phyloP scores from a whole-genome alignment of 2,797 vertebrate genomes.

The Aulostomus chinensis region DNA sequence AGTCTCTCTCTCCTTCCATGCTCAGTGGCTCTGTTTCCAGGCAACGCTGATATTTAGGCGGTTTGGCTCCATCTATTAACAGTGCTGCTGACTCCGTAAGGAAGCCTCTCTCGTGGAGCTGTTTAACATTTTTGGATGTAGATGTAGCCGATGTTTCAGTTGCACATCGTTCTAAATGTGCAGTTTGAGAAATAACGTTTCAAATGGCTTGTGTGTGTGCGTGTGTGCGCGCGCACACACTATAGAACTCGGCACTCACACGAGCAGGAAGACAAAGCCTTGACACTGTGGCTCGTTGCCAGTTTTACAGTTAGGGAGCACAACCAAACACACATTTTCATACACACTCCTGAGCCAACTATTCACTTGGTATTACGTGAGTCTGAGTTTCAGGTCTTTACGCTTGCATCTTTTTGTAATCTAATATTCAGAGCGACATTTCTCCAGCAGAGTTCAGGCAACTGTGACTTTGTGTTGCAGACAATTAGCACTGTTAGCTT shows the following conservation, averaged over 20 bases:
- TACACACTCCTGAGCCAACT: slow-evolving; percentile 37
- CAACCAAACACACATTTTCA: slow-evolving; percentile 21
- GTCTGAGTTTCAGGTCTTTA: no score
- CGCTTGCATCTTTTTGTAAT: slow-evolving; percentile 3
- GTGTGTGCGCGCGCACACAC: slow-evolving; percentile 1
- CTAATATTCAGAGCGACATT: no score
- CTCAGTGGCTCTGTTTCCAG: no score
- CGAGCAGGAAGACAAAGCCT: slow-evolving; percentile 37
- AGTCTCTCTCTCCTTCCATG: no score
- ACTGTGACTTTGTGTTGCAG: no score
- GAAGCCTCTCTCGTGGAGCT: no score
- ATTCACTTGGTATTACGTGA: no score
- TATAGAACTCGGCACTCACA: slow-evolving; percentile 53
- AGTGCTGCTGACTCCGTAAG: background rate
- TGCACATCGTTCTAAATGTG: background rate
- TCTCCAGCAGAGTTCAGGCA: no score
- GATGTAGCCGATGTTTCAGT: background rate
- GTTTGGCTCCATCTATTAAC: no score
- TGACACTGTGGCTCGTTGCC: slow-evolving; percentile 36
- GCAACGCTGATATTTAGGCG: no score
- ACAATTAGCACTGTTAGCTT: no score
- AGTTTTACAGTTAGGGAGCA: slow-evolving; percentile 10
- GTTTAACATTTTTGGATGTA: no score
- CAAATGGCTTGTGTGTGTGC: background rate
- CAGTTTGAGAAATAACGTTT: background rate